Percentiles rank a stretch among this genome's conserved stretches.
Conservation (phyloP, 2,797 vertebrate genomes). For the Ctenopoma multispine region DNA sequence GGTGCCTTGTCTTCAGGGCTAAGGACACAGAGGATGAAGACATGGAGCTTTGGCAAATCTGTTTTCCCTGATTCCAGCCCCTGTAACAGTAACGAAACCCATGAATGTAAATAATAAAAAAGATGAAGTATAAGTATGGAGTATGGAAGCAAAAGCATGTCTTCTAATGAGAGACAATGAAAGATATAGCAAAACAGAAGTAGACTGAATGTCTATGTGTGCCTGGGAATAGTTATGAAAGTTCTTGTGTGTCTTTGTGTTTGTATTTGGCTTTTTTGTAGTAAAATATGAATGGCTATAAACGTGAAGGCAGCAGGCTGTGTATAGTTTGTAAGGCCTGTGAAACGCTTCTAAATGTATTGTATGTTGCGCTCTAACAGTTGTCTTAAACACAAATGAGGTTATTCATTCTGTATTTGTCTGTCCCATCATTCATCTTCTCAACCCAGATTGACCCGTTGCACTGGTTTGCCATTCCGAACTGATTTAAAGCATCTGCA, state of each 20-base stretch:
- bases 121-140: no score
- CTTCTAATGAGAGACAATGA: conserved; percentile 50
- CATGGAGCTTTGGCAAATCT: conserved; percentile 53
- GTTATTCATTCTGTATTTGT: conserved; percentile 10
- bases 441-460: conserved; percentile 18
- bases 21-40: conserved; percentile 54
- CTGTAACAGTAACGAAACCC: conserved; percentile 54
- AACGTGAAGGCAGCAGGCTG: neutral
- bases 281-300: neutral
- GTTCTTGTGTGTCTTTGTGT: conserved; percentile 5
- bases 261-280: conserved; percentile 6
- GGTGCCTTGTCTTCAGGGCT: conserved; percentile 64
- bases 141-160: conserved; percentile 23
- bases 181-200: conserved; percentile 27
- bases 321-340: neutral
- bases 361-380: conserved; percentile 28
- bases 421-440: conserved; percentile 5
- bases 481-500: conserved; percentile 66
- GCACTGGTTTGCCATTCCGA: conserved; percentile 41
- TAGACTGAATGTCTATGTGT: conserved; percentile 26
- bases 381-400: neutral
- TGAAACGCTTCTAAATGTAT: conserved; percentile 43
- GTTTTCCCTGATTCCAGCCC: conserved; percentile 56
- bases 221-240: conserved; percentile 15
- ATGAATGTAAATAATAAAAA: conserved; percentile 65